phyloP scores from a whole-genome alignment of 2,888 invertebrate species.

The Anaspis maculata region DNA sequence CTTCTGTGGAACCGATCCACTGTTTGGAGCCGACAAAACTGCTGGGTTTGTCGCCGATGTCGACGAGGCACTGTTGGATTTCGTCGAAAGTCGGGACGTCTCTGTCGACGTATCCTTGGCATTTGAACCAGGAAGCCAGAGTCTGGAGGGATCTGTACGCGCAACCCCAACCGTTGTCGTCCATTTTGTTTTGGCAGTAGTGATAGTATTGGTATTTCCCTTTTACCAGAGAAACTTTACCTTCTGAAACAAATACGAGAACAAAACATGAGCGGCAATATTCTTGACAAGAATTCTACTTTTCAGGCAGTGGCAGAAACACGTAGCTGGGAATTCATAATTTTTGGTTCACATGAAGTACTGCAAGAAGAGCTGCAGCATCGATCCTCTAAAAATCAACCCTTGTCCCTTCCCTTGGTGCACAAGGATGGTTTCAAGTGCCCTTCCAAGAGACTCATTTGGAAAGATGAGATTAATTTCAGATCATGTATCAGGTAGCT shows the following conservation, averaged over 20 bases:
- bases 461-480: too few relatives aligned
- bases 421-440: too few relatives aligned
- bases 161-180: slow-evolving; percentile 99
- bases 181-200: slow-evolving; percentile 89
- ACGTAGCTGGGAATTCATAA: background rate
- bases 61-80: slow-evolving; percentile 90
- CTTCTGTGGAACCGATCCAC: slow-evolving; percentile 99
- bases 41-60: slow-evolving; percentile 85
- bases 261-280: too few relatives aligned
- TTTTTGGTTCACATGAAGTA: background rate
- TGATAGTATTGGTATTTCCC: slow-evolving; percentile 93
- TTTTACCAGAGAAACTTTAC: slow-evolving; percentile 54
- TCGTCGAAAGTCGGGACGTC: slow-evolving; percentile 73
- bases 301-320: slow-evolving; percentile 1
- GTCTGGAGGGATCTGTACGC: slow-evolving; percentile 97
- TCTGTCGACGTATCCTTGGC: slow-evolving; percentile 71
- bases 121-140: slow-evolving; percentile 87
- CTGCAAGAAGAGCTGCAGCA: too few relatives aligned
- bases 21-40: slow-evolving; percentile 83
- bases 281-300: too few relatives aligned
- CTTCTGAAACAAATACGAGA: slow-evolving; percentile 39
- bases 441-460: too few relatives aligned
- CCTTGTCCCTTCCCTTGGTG: too few relatives aligned
- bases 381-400: too few relatives aligned
- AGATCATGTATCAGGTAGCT: too few relatives aligned